A percentile compares a stretch with the other conserved stretches of the same genome.
These are phyloP conservation scores for Allacma fusca DNA, from an alignment of 2,888 invertebrate species.

Conservation along the genomic window DNA sequence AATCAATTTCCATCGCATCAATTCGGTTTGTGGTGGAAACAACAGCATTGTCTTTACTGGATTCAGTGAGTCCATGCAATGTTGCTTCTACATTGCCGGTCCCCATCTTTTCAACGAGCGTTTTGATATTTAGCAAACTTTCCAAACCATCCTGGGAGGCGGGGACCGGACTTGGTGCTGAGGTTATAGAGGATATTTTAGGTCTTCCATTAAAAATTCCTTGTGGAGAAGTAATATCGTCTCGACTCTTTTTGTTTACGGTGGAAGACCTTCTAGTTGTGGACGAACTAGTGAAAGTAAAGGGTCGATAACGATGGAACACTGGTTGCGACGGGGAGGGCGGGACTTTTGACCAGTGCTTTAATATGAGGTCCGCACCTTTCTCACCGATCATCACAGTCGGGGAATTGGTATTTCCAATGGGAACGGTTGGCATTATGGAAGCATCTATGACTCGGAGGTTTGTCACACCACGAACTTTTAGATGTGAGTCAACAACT, in stretches of 20 bases:
- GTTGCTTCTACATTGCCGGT: no score
- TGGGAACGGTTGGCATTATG: conserved; percentile 38
- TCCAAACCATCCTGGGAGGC: background rate
- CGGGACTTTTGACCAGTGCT: background rate
- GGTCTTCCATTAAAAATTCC: conserved; percentile 7
- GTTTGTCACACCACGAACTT: conserved; percentile 48
- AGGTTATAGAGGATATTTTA: background rate
- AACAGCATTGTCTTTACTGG: no score
- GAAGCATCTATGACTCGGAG: conserved; percentile 55
- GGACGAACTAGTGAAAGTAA: no score
- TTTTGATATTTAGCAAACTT: background rate
- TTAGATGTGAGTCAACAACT: conserved; percentile 53
- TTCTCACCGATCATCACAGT: conserved; percentile 64
- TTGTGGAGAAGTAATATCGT: background rate
- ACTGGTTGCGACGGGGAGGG: background rate
- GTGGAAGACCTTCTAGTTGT: no score
- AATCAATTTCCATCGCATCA: no score
- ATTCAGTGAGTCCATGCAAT: no score
- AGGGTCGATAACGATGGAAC: no score
- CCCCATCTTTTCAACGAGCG: background rate
- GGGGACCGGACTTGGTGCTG: conserved; percentile 3
- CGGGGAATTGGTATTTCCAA: conserved; percentile 27
- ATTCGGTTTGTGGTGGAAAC: no score
- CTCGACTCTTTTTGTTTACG: background rate
- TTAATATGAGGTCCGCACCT: conserved; percentile 62